phyloP scores from a whole-genome alignment of 2,797 vertebrate genomes.

The Sebastolobus alascanus region DNA sequence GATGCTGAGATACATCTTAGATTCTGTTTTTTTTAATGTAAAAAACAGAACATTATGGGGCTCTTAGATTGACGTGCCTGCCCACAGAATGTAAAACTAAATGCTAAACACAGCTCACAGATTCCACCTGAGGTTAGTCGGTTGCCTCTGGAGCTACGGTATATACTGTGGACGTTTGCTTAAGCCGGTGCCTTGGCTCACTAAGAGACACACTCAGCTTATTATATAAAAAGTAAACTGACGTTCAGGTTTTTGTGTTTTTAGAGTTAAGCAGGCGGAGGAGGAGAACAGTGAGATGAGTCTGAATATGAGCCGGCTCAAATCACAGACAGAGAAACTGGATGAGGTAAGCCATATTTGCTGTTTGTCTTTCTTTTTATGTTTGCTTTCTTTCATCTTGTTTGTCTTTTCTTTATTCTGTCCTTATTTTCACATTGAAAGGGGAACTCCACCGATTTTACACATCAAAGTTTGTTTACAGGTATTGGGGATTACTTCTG shows the following conservation, averaged over 20 bases:
- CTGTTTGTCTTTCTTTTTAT: neutral
- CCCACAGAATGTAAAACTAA: conserved; percentile 1
- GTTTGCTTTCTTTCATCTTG: neutral
- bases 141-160: neutral
- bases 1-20: neutral
- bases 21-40: neutral
- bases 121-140: conserved; percentile 5
- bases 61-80: neutral
- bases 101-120: conserved; percentile 23
- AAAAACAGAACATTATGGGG: neutral
- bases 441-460: neutral
- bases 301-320: conserved; percentile 88
- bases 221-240: neutral
- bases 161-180: neutral
- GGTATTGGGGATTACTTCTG: no score
- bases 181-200: neutral
- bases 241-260: conserved; percentile 28
- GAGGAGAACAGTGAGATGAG: conserved; percentile 91
- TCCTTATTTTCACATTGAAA: neutral
- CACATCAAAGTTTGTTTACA: neutral
- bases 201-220: neutral
- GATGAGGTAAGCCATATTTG: conserved; percentile 87
- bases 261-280: conserved; percentile 92
- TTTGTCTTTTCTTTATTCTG: neutral
- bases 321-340: conserved; percentile 93